phyloP scores from a whole-genome alignment of 2,113 vertebrate species.

The Procavia capensis region DNA sequence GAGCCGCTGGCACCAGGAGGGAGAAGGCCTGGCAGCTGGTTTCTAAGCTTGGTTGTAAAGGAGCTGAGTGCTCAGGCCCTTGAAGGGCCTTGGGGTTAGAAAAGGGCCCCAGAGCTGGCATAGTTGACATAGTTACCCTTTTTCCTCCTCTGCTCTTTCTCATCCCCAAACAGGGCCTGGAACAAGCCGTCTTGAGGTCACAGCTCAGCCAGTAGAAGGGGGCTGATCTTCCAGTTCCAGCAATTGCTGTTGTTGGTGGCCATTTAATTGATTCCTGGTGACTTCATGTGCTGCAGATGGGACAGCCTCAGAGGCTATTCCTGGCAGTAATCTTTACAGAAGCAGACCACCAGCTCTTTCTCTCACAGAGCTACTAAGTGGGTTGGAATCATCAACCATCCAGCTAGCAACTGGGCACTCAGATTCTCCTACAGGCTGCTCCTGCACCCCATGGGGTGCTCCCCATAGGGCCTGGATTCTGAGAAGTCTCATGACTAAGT shows the following conservation, averaged over 20 bases:
- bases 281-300: background rate
- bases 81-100: background rate
- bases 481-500: background rate
- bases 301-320: background rate
- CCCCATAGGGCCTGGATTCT: rapidly evolving
- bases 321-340: background rate
- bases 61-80: background rate
- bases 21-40: conserved; percentile 52
- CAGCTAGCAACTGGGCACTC: background rate
- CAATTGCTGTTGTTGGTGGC: background rate
- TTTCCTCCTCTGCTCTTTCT: background rate
- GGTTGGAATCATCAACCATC: background rate
- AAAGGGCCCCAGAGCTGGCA: conserved; percentile 9
- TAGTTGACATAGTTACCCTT: background rate
- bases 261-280: background rate
- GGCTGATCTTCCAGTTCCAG: background rate
- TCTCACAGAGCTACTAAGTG: background rate
- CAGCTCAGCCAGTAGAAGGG: background rate
- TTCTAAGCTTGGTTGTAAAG: conserved; percentile 51
- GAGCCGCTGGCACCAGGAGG: conserved; percentile 66
- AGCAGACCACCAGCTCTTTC: background rate
- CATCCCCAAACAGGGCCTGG: background rate
- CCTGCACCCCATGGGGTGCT: background rate
- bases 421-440: background rate
- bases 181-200: background rate